A percentile compares a stretch with the other conserved stretches of the same genome.
Evolutionary conservation across 2,888 invertebrate genomes (phyloP).

Genomic region (Antheraea yamamai): DNA sequence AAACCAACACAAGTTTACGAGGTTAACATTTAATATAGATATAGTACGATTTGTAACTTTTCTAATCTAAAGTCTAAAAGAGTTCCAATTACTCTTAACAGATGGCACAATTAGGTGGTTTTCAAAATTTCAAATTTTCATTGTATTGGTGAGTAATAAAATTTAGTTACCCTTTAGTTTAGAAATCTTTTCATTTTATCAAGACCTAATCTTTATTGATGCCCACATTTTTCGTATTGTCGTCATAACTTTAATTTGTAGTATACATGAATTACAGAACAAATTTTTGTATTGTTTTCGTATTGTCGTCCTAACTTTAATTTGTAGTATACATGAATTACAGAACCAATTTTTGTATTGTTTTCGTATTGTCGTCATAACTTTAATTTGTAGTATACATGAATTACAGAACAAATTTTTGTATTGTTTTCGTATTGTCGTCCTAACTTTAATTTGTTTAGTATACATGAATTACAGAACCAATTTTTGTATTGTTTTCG

Average conservation of each 20-base stretch:
- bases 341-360: no score
- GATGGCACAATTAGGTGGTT: neutral
- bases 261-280: no score
- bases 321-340: no score
- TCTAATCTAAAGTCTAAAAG: neutral
- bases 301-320: neutral
- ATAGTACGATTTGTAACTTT: no score
- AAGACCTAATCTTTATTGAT: no score
- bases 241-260: neutral
- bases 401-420: no score
- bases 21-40: no score
- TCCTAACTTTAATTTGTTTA: neutral
- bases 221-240: conserved; percentile 19
- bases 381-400: no score
- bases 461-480: no score
- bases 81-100: neutral
- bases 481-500: conserved; percentile 11
- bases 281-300: no score
- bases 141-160: neutral
- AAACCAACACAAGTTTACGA: no score
- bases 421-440: conserved; percentile 18
- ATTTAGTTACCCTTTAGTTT: neutral
- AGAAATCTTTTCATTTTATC: no score
- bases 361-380: conserved; percentile 20
- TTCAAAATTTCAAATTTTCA: neutral